Evolutionary conservation across 2,113 vertebrate genomes (phyloP).

Genomic region (Periophthalmus modestus): DNA sequence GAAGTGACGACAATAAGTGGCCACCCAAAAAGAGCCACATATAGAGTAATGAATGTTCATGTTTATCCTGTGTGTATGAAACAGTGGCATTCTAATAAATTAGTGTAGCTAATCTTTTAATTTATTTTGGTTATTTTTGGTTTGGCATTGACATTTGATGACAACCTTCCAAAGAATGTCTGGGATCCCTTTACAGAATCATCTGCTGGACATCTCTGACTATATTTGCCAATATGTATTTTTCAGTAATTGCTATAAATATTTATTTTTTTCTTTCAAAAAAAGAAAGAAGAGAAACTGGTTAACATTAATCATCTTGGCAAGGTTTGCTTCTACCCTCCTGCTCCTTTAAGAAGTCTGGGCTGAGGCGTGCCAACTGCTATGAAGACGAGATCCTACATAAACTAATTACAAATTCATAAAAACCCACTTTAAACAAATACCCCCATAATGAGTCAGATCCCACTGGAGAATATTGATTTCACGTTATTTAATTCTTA

Average conservation of each 20-base stretch:
- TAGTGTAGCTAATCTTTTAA: not conserved
- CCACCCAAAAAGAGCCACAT: constrained; percentile 34
- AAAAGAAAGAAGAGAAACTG: not conserved
- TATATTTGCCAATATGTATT: not conserved
- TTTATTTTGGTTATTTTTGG: not conserved
- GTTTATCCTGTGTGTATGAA: not conserved
- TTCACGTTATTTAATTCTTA: constrained; percentile 3
- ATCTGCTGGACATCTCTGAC: not conserved
- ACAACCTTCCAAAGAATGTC: not conserved
- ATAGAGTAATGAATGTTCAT: not conserved
- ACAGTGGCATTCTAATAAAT: not conserved
- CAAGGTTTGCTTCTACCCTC: not conserved
- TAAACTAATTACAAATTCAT: constrained; percentile 1
- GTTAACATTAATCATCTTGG: constrained; percentile 2
- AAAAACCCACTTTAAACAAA: constrained; percentile 7
- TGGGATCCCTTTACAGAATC: not conserved
- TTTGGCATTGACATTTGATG: no score
- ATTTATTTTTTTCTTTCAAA: no score
- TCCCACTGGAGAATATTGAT: constrained; percentile 3
- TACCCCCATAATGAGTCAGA: constrained; percentile 7
- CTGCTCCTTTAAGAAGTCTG: not conserved
- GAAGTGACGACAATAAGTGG: constrained; percentile 19
- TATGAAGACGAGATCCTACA: not conserved
- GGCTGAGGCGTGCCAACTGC: not conserved
- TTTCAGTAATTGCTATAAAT: no score